Base-by-base conservation (phyloP, 2,888 invertebrate genomes). In the Pasiphila rectangulata region DNA sequence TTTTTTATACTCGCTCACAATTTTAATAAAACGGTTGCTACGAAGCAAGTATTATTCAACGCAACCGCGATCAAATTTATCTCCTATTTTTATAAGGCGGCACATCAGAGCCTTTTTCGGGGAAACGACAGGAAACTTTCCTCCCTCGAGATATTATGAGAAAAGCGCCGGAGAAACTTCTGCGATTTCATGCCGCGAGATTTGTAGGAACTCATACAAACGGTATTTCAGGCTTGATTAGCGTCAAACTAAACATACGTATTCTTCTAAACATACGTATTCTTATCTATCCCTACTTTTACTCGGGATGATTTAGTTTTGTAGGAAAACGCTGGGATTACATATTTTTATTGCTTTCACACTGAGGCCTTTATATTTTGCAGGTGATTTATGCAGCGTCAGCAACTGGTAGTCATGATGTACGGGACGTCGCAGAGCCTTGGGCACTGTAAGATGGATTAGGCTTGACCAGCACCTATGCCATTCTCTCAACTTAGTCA, bases 91-190 rank as follows among this genome's bases (percentile, higher is more conserved):
- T n/a, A n/a, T n/a, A n/a, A 35, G 35, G 29, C 34, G 39, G 27
- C 29, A 17, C 38, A 30, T 27, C 39, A 40, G 40, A 40, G 41
- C 42, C 41, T 29, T 41, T 47, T 45, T 41, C 24, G 24, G 29
- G 39, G 25, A 35, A 48, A 43, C 32, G 43, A 43, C 41, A 42
- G 32, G 38, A 42, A 52, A 48, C 47, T 52, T 47, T 27, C 24
- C 40, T 51, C 51, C 47, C 52, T 7, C 2, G 52, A 52, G 52
- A 51, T 47, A 41, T 44, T 44, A 41, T 27, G 41, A 43, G 44
- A 45, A 44, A 47, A 48, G 19, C 43, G 39, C 25, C 47, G 42
- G 17, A 19, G n/a, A 48, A 52, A 45, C 45, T 52, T 52, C 27
- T 12, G 44, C 38, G 52, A 52, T 52, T 52, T 48, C 44, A 41